These are phyloP conservation scores for Parauchenoglanis ngamensis DNA, from an alignment of 2,797 vertebrate species.

Conservation along the genomic window DNA sequence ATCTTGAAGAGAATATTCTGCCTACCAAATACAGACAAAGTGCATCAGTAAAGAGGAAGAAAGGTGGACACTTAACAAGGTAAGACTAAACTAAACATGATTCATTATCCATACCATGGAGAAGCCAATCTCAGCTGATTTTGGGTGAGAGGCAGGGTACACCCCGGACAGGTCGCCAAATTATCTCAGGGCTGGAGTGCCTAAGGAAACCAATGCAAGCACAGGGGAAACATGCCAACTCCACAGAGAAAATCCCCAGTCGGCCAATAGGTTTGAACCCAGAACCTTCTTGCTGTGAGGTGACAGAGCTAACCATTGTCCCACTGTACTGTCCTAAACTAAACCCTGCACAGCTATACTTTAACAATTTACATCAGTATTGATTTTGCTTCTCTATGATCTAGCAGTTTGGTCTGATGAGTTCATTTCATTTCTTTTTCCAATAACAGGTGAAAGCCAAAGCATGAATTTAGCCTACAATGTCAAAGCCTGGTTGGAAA, in stretches of 20 bases:
- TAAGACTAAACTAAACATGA: not conserved
- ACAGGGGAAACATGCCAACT: too few relatives aligned
- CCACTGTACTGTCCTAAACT: not conserved
- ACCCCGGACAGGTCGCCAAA: too few relatives aligned
- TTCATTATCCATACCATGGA: too few relatives aligned
- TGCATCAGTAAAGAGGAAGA: not conserved
- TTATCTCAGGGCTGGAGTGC: too few relatives aligned
- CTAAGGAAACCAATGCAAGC: too few relatives aligned
- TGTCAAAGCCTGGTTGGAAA: not conserved
- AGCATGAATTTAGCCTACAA: not conserved
- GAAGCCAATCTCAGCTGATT: too few relatives aligned
- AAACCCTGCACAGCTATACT: not conserved
- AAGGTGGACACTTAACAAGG: not conserved
- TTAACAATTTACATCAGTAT: not conserved
- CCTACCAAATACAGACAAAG: not conserved
- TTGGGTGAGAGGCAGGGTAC: too few relatives aligned
- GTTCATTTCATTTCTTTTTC: not conserved
- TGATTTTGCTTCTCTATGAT: not conserved
- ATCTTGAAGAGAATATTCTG: not conserved
- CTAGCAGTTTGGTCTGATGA: not conserved
- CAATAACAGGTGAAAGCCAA: not conserved
- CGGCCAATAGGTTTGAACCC: too few relatives aligned
- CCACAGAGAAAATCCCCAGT: too few relatives aligned
- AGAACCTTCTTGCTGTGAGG: too few relatives aligned
- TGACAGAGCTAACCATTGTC: too few relatives aligned